These are phyloP conservation scores for Channa argus DNA, from an alignment of 2,113 vertebrate genomes.

Conservation along the genomic window DNA sequence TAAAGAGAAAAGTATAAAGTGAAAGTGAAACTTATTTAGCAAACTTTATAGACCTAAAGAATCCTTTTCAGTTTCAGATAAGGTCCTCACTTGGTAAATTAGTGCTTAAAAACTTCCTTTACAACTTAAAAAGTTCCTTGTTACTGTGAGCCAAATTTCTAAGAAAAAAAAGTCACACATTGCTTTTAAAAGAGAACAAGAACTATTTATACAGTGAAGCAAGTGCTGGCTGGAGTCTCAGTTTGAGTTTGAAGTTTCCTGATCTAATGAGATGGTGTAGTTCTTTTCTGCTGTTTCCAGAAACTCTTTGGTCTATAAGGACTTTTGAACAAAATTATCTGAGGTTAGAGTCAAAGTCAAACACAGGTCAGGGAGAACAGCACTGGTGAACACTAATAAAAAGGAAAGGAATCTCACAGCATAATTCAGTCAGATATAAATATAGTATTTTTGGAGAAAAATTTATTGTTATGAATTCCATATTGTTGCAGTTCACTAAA, in stretches of 20 bases:
- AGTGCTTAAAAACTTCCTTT: conserved; percentile 2
- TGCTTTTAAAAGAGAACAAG: conserved; percentile 1
- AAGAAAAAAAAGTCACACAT: conserved; percentile 4
- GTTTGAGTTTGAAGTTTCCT: conserved; percentile 7
- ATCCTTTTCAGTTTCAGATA: background rate
- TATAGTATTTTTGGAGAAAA: background rate
- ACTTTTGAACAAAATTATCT: conserved; percentile 10
- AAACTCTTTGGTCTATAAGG: conserved; percentile 3
- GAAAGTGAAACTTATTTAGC: background rate
- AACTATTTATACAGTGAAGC: conserved; percentile 24
- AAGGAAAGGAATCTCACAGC: background rate
- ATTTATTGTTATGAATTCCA: background rate
- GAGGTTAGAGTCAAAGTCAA: conserved; percentile 11
- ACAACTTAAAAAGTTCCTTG: background rate
- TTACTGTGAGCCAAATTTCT: conserved; percentile 6
- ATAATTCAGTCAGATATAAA: background rate
- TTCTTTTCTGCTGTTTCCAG: conserved; percentile 9
- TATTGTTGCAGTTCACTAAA: background rate
- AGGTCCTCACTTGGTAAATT: background rate
- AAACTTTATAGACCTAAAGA: background rate
- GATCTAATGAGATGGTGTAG: conserved; percentile 41
- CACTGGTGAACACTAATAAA: background rate
- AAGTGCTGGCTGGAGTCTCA: conserved; percentile 7
- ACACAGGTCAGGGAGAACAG: background rate
- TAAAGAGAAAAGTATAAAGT: too few relatives aligned